Base-by-base conservation (phyloP, 2,797 vertebrate genomes). In the Psittacula echo region DNA sequence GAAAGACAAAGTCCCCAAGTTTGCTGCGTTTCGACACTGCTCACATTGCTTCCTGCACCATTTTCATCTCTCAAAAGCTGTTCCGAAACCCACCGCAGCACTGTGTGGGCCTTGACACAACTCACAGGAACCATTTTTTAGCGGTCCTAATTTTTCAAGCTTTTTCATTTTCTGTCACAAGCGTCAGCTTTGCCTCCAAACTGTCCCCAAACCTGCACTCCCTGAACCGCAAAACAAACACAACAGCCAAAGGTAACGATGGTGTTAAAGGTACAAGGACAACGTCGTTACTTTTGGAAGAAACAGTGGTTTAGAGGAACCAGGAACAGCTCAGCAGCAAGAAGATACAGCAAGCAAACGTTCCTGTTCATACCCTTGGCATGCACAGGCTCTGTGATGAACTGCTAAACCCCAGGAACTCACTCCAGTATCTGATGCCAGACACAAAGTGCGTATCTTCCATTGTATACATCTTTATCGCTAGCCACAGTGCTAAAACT, bases 1-100 rank as follows among this genome's bases (percentile, higher is more conserved):
- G 92, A 92, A 71, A 88, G 73, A 96, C 51, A 94, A 91, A 96
- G 67, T 87, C 90, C 86, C 86, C 51, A 64, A 92, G 89, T 89
- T 95, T 94, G 76, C 42, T 62, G 51, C 50, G 53, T 93, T 96
- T 89, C 67, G 48, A 45, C 39, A 92, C 76, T 91, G 87, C 92
- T 94, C 93, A 68, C 62, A 53, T 4, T 68, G 79, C 77, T 92
- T 91, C 32, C 48, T 70, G 54, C 12, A 24, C 6, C 41, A 22
- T 44, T 89, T 85, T 64, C 39, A 1, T 39, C 64, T 74, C 88
- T 17, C 27, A 74, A 81, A 83, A 88, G 21, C 56, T 64, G 4
- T 47, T 91, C 58, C 16, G 26, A 75, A 90, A 86, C 29, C 50
- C 54, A 48, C 32, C 18, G 4, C 87, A 81, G 62, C 23, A 26